Base-by-base conservation (phyloP, 2,888 invertebrate species). In the Eilema caniola region DNA sequence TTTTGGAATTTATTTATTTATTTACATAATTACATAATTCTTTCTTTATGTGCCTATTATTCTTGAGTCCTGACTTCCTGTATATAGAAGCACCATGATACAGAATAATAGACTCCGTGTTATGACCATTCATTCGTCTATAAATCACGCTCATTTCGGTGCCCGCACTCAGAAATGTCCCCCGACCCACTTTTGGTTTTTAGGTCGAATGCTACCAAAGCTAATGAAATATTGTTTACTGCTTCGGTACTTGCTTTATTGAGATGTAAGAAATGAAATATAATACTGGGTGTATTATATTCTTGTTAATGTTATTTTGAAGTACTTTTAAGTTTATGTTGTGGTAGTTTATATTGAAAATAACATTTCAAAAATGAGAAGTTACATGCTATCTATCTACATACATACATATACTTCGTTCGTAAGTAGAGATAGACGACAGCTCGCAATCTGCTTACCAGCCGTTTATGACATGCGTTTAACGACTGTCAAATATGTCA, bases 151-250 rank as follows among this genome's bases (percentile, higher is more conserved):
- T 82, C 72, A 73, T 85, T 83, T 84, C 77, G 82, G 75, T 82
- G 86, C 83, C 84, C 83, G 73, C 79, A 77, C 75, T 75, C 71
- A 70, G 75, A 78, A 79, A 74, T 79, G 74, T 74, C 80, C 84
- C 79, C 70, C 87, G 90, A 88, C 91, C 90, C 80, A 85, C 81
- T 86, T 90, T 77, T 79, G 71, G 80, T 90, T 92, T 93, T 89
- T 87, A 86, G 93, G 92, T 90, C 91, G 90, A 85, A 86, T 86
- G 80, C 78, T 77, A 82, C 76, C 79, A 75, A 82, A 87, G 89
- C 86, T 90, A 90, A 91, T 91, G 90, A 93, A 70, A 91, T 90
- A 93, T 92, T 90, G 90, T 92, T 88, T 88, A 88, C 88, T 83
- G 60, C 91, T 89, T 84, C 81, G 86, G 89, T 85, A 86, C 83